Percentiles rank a stretch among this genome's conserved stretches.
These are phyloP conservation scores for Rhyacophila brunnea DNA, from an alignment of 1,140 invertebrate genomes.

Conservation along the genomic window DNA sequence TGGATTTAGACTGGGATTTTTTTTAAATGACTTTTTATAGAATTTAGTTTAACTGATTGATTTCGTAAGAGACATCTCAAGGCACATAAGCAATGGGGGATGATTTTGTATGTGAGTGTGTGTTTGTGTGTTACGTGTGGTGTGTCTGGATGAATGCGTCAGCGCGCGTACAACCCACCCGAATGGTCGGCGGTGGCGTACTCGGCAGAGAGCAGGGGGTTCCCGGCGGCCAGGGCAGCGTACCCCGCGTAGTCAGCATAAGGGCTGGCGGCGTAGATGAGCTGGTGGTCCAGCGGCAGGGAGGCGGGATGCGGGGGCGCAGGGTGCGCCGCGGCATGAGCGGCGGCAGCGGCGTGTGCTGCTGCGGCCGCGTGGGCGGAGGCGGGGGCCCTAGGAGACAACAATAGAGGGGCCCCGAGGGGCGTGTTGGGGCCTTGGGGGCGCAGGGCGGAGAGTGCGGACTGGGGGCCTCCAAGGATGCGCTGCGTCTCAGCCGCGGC, in stretches of 20 bases:
- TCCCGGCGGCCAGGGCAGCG: slow-evolving; percentile 74
- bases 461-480: slow-evolving; percentile 58
- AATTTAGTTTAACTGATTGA: no score
- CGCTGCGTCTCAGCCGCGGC: slow-evolving; percentile 72
- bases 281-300: slow-evolving; percentile 66
- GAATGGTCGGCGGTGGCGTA: slow-evolving; percentile 82
- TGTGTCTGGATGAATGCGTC: slow-evolving; percentile 37
- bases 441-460: slow-evolving; percentile 65
- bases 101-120: no score
- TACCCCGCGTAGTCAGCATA: slow-evolving; percentile 85
- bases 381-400: slow-evolving; percentile 70
- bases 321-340: slow-evolving; percentile 56
- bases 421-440: slow-evolving; percentile 73
- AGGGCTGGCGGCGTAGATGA: slow-evolving; percentile 68
- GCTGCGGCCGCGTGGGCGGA: slow-evolving; percentile 43
- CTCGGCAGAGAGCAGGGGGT: slow-evolving; percentile 75
- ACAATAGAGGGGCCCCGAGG: slow-evolving; percentile 77
- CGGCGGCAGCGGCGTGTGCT: slow-evolving; percentile 67
- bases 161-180: slow-evolving; percentile 91
- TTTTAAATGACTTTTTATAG: no score
- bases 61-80: no score
- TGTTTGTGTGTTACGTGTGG: no score
- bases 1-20: no score
- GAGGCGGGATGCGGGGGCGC: slow-evolving; percentile 58
- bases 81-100: no score